Evolutionary conservation across 2,888 invertebrate species (phyloP), one percentile per base, ranked within the genome.

Genomic region (Epinotia bilunana): DNA sequence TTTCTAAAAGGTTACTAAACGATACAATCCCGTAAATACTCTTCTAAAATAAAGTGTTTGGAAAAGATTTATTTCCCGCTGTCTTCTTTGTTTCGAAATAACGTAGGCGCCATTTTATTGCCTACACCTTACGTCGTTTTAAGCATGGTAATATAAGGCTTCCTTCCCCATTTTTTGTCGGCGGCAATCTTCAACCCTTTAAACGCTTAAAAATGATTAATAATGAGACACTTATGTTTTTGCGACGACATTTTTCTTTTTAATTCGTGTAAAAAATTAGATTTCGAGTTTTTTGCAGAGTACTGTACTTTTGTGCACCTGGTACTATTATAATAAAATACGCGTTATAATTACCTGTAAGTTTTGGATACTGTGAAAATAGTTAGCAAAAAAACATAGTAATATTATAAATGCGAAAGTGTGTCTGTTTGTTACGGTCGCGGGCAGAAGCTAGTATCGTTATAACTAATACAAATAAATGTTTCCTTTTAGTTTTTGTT

Each of bases 141-240:
- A 20, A 16, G 4, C 0, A 11, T 7, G 11, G 39, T 20, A 18
- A 13, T 20, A 6, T 20, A 16, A 18, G 18, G 23, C 60, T 33
- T 78, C 81, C 80, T 77, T 76, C 73, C 73, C 63, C 49, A 53
- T 70, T 71, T 74, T 74, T 74, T 71, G 63, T 65, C 64, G 63
- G 28, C 61, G 39, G 61, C 64, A 71, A 71, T 74, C 74, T 71
- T 73, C 64, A 75, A 74, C 77, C 75, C 77, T 65, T 75, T 68
- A 58, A 69, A 76, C 16, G 73, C 72, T 70, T 72, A 62, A 69
- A 69, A 70, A 77, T 74, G 63, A 77, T 77, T 71, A 70, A 74
- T 74, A 60, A 60, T 46, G 49, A 61, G 70, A 49, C 70, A 43
- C 39, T 74, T 69, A 61, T 28, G 43, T 61, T 69, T 74, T 70